phyloP scores from a whole-genome alignment of 1,140 invertebrate species.

The Drosophila santomea region DNA sequence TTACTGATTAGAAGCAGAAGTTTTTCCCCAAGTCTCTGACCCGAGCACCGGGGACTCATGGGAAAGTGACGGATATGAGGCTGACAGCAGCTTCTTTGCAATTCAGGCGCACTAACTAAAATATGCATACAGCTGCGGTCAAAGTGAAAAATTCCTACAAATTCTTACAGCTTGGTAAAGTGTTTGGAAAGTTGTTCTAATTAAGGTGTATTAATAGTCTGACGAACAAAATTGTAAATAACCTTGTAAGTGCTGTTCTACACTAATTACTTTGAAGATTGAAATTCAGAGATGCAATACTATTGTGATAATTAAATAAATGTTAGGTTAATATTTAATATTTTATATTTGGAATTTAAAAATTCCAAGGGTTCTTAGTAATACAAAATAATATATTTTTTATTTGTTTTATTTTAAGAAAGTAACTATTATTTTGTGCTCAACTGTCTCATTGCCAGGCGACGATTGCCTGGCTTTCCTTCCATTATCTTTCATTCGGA shows the following conservation, averaged over 20 bases:
- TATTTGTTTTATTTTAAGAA: background rate
- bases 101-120: background rate
- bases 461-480: conserved; percentile 17
- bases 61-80: conserved; percentile 50
- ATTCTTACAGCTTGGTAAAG: background rate
- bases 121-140: conserved; percentile 22
- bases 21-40: conserved; percentile 43
- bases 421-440: background rate
- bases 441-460: background rate
- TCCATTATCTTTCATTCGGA: conserved; percentile 29
- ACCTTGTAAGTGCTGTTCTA: too few relatives aligned
- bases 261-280: too few relatives aligned
- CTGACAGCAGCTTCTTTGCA: conserved; percentile 34
- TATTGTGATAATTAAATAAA: too few relatives aligned
- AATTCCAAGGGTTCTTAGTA: too few relatives aligned
- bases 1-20: conserved; percentile 51
- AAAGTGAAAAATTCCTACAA: background rate
- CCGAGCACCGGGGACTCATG: conserved; percentile 18
- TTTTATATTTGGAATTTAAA: too few relatives aligned
- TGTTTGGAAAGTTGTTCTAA: too few relatives aligned
- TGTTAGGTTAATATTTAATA: too few relatives aligned
- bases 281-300: too few relatives aligned
- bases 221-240: too few relatives aligned
- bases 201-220: too few relatives aligned
- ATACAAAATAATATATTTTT: too few relatives aligned